Percentiles rank a stretch among this genome's conserved stretches.
These are phyloP conservation scores for Gymnoscelis rufifasciata DNA, from an alignment of 2,888 invertebrate genomes.

Conservation along the genomic window DNA sequence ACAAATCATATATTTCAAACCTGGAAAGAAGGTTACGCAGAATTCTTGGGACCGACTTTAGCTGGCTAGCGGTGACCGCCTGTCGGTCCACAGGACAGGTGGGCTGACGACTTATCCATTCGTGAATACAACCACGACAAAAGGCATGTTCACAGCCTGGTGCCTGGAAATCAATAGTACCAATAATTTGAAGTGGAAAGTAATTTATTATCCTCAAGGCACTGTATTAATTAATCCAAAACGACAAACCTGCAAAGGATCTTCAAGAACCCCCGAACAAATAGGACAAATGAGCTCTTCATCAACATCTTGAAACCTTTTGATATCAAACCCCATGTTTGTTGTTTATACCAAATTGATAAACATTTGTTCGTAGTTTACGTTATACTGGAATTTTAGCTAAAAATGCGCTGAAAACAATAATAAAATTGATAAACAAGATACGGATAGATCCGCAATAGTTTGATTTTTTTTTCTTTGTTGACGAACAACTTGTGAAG, in stretches of 20 bases:
- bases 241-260: slow-evolving; percentile 90
- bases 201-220: not conserved
- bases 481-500: not conserved
- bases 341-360: slow-evolving; percentile 40
- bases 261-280: slow-evolving; percentile 96
- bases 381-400: slow-evolving; percentile 23
- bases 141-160: slow-evolving; percentile 98
- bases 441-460: slow-evolving; percentile 1
- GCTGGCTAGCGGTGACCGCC: slow-evolving; percentile 91
- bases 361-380: slow-evolving; percentile 42
- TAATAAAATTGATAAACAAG: slow-evolving; percentile 34
- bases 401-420: slow-evolving; percentile 31
- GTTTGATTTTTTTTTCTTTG: not conserved
- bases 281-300: slow-evolving; percentile 98
- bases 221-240: slow-evolving; percentile 6
- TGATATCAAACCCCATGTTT: slow-evolving; percentile 95
- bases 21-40: slow-evolving; percentile 93
- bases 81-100: slow-evolving; percentile 97
- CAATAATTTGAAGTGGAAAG: slow-evolving; percentile 1
- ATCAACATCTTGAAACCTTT: slow-evolving; percentile 96
- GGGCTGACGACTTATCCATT: slow-evolving; percentile 96
- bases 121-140: slow-evolving; percentile 94
- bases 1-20: slow-evolving; percentile 54
- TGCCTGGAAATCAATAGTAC: slow-evolving; percentile 79
- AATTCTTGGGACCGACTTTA: slow-evolving; percentile 95